phyloP scores from a whole-genome alignment of 2,797 vertebrate genomes.

The Vespertilio murinus region DNA sequence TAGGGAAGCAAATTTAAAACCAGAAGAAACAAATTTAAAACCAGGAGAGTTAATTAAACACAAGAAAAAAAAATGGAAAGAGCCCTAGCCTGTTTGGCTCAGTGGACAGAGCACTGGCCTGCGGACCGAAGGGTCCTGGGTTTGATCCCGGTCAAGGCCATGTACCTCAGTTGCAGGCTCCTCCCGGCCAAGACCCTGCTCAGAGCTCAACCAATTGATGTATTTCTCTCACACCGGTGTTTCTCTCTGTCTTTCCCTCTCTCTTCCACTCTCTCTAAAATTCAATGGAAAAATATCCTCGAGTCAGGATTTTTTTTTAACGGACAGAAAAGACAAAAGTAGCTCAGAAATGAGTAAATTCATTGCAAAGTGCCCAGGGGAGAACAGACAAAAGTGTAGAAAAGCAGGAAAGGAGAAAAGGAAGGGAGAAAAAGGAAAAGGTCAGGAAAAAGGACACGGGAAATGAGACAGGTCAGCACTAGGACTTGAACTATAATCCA shows the following conservation, averaged over 20 bases:
- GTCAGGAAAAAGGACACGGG: background rate
- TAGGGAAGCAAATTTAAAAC: too few species aligned
- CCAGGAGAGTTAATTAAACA: background rate
- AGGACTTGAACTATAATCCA: background rate
- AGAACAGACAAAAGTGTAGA: background rate
- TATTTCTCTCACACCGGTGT: background rate
- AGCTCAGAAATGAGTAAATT: background rate
- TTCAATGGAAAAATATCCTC: background rate
- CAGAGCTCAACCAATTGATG: background rate
- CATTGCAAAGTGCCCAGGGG: background rate
- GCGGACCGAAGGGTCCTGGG: background rate
- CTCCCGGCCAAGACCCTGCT: background rate
- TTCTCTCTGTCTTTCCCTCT: background rate
- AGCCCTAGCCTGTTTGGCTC: background rate
- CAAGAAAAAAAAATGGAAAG: background rate
- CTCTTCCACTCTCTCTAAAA: background rate
- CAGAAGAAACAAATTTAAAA: background rate
- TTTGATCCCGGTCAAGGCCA: background rate
- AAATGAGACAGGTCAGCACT: background rate
- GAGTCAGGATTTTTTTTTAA: background rate
- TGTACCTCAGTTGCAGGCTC: background rate
- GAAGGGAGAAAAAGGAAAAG: background rate
- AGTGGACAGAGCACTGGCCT: background rate
- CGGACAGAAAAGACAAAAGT: background rate
- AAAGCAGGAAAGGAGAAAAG: too few species aligned